Evolutionary conservation across 2,113 vertebrate genomes (phyloP).

Genomic region (Solenodon paradoxus): DNA sequence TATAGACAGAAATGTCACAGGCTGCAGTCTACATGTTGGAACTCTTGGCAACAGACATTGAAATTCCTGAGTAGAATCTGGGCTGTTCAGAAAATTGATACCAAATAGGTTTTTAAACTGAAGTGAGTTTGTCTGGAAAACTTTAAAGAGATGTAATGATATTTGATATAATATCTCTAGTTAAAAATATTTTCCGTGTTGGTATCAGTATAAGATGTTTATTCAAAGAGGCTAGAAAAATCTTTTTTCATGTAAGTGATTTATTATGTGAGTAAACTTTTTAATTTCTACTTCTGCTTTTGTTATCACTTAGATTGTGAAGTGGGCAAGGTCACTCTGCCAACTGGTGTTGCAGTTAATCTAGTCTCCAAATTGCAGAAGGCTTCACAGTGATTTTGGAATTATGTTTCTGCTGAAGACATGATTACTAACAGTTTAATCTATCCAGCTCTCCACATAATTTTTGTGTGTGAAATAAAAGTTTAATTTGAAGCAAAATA

Average conservation of each 20-base stretch:
- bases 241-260: constrained; percentile 81
- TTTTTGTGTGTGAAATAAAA: constrained; percentile 54
- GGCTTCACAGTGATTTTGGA: constrained; percentile 53
- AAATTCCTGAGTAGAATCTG: background rate
- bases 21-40: constrained; percentile 1
- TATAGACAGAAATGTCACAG: constrained; percentile 11
- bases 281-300: constrained; percentile 76
- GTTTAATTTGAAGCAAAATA: constrained; percentile 26
- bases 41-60: background rate
- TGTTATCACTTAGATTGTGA: constrained; percentile 76
- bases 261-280: constrained; percentile 82
- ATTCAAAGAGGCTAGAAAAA: constrained; percentile 78
- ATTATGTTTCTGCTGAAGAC: constrained; percentile 47
- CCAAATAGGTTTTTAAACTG: constrained; percentile 17
- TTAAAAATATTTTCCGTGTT: constrained; percentile 61
- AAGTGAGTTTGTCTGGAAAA: background rate
- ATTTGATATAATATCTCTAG: constrained; percentile 52
- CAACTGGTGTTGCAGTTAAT: constrained; percentile 37
- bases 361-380: constrained; percentile 50
- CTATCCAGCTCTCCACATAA: background rate
- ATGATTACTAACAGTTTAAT: constrained; percentile 59
- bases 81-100: constrained; percentile 42
- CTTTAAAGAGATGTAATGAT: constrained; percentile 40
- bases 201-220: constrained; percentile 75
- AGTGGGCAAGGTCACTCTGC: constrained; percentile 76